These are phyloP conservation scores for Boloria euphrosyne DNA, from an alignment of 2,888 invertebrate genomes.

Conservation along the genomic window DNA sequence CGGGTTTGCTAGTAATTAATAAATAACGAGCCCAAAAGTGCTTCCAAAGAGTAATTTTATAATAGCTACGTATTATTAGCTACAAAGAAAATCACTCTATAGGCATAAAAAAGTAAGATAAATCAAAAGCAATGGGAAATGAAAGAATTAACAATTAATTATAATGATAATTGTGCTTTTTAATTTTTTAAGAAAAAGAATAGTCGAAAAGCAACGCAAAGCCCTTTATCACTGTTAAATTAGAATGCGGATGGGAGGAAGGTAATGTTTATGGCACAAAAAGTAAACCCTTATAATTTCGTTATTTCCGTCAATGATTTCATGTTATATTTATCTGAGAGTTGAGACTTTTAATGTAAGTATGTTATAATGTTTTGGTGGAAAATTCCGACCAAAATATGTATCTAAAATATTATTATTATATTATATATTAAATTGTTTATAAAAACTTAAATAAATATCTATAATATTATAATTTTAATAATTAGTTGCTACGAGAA, in stretches of 20 bases:
- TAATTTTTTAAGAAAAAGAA: constrained; percentile 25
- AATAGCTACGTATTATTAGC: constrained; percentile 2
- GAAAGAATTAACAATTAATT: constrained; percentile 33
- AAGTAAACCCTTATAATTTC: background rate
- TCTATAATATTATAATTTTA: no score
- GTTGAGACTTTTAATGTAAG: no score
- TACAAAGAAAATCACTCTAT: constrained; percentile 14
- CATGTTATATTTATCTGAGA: no score
- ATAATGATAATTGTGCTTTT: constrained; percentile 28
- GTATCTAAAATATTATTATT: no score
- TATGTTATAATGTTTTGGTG: no score
- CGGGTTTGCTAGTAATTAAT: no score
- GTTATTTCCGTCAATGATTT: background rate
- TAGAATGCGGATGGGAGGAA: constrained; percentile 1
- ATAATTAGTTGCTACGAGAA: no score
- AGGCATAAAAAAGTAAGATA: constrained; percentile 14
- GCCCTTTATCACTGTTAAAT: constrained; percentile 23
- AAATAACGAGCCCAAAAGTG: background rate
- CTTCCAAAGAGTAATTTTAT: constrained; percentile 3
- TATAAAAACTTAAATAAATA: no score
- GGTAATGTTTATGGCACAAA: constrained; percentile 4
- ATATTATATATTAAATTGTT: no score
- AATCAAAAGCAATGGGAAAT: constrained; percentile 24
- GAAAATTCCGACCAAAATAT: no score
- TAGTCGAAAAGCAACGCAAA: constrained; percentile 3